Base-by-base conservation (phyloP, 2,888 invertebrate species). In the Allygus modestus region DNA sequence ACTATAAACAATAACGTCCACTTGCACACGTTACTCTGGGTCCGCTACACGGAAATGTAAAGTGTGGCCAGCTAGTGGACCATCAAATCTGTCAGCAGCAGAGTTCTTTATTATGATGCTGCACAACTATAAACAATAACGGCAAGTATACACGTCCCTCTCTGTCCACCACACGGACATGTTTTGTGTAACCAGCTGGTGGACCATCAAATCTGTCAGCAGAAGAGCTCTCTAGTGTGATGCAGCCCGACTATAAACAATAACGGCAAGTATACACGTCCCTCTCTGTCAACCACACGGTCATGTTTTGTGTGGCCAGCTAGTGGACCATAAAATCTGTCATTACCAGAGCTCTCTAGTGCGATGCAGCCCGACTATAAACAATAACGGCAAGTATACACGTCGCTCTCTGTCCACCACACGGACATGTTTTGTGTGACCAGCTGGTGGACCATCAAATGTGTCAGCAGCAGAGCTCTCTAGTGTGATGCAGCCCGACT, bases 1-100 rank as follows among this genome's bases (percentile, higher is more conserved):
- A 71, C 71, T 71, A 71, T 71, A 41, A 41, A 71, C 71, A 71
- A 41, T 71, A 71, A 65, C 65, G 11, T 28, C 17, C 31, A 65
- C 31, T 28, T 9, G 31, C 28, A 65, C 28, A 28, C 31, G 31
- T 65, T 28, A 28, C 28, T 65, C 65, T 12, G 4, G 1, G 31
- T 65, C 26, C 17, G 0, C 9, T 4, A 65, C 65, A 65, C 0
- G 1, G 26, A 37, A 7, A 46, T 37, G 37, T 37, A 7, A 7
- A 7, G 37, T 58, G 23, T 58, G 58, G 20, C 58, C 58, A 23
- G 23, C 58, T 17, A 58, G 23, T 58, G 23, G 15, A 23, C 12
- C 23, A 58, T 58, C 2, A 69, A n/a, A 33, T 69, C 69, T 31
- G 69, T 69, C 69, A 31, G 1, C 31, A 33, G 69, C 31, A 69